Conservation (phyloP, 2,113 vertebrate species). For the Platichthys stellatus region DNA sequence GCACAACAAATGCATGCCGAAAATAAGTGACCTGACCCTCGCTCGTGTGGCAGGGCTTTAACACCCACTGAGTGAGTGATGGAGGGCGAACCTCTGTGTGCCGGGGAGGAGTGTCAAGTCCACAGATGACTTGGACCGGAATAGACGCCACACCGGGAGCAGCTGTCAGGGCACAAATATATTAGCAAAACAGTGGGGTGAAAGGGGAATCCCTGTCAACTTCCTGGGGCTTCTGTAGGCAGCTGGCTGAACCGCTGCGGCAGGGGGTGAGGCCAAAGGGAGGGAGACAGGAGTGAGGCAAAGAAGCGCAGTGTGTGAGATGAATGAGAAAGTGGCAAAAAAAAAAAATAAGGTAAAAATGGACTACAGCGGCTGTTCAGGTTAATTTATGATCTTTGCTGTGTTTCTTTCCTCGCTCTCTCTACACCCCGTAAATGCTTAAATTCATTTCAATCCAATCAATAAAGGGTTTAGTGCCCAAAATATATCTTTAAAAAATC, state of each 20-base stretch:
- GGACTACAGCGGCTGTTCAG: neutral
- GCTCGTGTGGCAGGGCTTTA: conserved; percentile 14
- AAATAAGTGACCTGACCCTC: conserved; percentile 14
- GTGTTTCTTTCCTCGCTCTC: too few relatives aligned
- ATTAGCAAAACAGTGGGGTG: conserved; percentile 47
- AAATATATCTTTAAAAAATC: too few relatives aligned
- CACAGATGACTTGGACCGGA: conserved; percentile 23
- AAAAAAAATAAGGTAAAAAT: too few relatives aligned
- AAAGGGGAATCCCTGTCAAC: conserved; percentile 39
- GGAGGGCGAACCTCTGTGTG: conserved; percentile 13
- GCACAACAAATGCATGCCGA: neutral
- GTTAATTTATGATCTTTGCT: too few relatives aligned
- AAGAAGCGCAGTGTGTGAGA: neutral
- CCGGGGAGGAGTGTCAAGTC: conserved; percentile 37
- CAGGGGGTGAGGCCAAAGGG: neutral
- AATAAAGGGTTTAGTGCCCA: too few relatives aligned
- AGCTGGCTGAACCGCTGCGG: neutral
- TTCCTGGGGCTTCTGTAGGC: conserved; percentile 15
- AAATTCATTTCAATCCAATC: too few relatives aligned
- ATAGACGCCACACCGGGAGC: conserved; percentile 21
- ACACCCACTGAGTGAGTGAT: conserved; percentile 41
- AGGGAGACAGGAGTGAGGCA: neutral
- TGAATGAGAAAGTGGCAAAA: neutral
- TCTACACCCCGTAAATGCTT: too few relatives aligned
- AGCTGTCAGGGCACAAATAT: conserved; percentile 60